Percentiles rank a stretch among this genome's conserved stretches.
phyloP scores from a whole-genome alignment of 2,888 invertebrate genomes.

The Tortricodes alternella region DNA sequence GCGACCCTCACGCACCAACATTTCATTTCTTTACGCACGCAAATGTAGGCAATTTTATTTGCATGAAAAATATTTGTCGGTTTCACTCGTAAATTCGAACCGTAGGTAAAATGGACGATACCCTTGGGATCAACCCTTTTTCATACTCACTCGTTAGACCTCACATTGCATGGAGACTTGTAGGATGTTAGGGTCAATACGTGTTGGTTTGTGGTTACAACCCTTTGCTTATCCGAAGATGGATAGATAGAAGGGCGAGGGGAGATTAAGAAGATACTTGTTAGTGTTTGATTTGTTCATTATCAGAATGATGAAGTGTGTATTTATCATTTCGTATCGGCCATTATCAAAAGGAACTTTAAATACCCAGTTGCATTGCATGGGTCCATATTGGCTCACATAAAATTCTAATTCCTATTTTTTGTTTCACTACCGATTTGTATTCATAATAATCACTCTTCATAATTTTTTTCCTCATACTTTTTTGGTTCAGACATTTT shows the following conservation, averaged over 20 bases:
- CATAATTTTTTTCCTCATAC: too few species aligned
- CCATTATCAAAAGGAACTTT: too few species aligned
- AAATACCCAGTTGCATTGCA: too few species aligned
- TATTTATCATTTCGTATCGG: too few species aligned
- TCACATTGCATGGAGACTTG: background rate
- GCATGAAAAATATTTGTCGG: conserved; percentile 44
- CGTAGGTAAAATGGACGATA: conserved; percentile 38
- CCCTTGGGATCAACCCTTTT: conserved; percentile 45
- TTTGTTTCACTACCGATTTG: too few species aligned
- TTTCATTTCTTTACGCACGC: conserved; percentile 25
- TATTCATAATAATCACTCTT: too few species aligned
- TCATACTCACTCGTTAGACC: conserved; percentile 6
- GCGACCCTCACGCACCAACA: conserved; percentile 18
- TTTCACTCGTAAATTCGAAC: conserved; percentile 35
- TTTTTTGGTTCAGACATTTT: too few species aligned
- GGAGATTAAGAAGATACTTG: conserved; percentile 8
- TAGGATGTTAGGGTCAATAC: background rate
- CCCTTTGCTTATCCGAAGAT: conserved; percentile 17
- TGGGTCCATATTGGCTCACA: too few species aligned
- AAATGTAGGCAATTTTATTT: conserved; percentile 42
- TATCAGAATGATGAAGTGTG: background rate
- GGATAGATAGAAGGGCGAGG: conserved; percentile 13
- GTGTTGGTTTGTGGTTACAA: conserved; percentile 13
- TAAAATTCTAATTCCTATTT: too few species aligned
- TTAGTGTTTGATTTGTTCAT: background rate